Conservation (phyloP, 2,113 vertebrate species). For the Pangasianodon gigas region DNA sequence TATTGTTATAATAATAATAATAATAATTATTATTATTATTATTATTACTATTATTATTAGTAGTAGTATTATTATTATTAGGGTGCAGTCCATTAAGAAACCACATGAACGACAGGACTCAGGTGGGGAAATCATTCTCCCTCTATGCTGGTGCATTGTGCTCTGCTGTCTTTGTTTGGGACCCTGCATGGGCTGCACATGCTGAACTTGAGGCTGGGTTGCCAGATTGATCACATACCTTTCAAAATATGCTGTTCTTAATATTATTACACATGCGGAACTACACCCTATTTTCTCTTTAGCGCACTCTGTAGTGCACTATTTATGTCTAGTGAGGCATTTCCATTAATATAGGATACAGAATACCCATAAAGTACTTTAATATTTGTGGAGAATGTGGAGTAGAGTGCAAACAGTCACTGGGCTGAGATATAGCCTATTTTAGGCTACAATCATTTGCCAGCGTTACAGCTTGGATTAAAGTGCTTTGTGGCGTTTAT, state of each 20-base stretch:
- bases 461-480: background rate
- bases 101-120: background rate
- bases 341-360: background rate
- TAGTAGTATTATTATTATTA: background rate
- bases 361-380: background rate
- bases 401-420: background rate
- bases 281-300: background rate
- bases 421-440: background rate
- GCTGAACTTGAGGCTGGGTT: constrained; percentile 29
- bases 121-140: background rate
- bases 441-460: background rate
- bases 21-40: background rate
- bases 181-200: constrained; percentile 33
- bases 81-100: background rate
- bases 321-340: background rate
- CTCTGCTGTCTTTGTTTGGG: constrained; percentile 39
- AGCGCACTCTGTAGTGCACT: background rate
- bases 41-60: background rate
- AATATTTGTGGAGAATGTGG: too few relatives aligned
- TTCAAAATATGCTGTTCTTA: background rate
- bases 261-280: background rate
- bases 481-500: background rate
- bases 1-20: background rate
- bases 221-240: background rate
- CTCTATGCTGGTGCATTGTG: constrained; percentile 20